These are phyloP conservation scores for Melanotaenia parkinsoni DNA, from an alignment of 2,797 vertebrate species.

Conservation along the genomic window DNA sequence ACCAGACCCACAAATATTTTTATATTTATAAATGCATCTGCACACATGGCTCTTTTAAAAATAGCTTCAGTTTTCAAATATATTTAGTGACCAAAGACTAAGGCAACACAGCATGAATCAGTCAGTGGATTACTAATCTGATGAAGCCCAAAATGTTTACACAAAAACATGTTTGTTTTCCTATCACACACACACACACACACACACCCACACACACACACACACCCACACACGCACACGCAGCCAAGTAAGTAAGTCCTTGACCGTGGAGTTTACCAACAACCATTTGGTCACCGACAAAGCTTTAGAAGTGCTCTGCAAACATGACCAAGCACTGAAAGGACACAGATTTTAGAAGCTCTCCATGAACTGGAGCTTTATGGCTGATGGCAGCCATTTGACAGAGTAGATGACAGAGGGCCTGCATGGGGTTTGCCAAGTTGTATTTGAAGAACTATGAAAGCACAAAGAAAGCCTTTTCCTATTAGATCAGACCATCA, in stretches of 20 bases:
- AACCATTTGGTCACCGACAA: not conserved
- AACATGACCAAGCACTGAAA: not conserved
- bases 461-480: not conserved
- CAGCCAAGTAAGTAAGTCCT: not conserved
- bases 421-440: not conserved
- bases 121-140: conserved; percentile 3
- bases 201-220: not conserved
- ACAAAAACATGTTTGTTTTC: not conserved
- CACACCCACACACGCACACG: not conserved
- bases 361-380: too few species aligned
- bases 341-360: not conserved
- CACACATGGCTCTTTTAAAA: conserved; percentile 37
- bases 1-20: conserved; percentile 29
- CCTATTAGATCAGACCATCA: not conserved
- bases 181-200: not conserved
- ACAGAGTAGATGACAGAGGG: not conserved
- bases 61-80: conserved; percentile 30
- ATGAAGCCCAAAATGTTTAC: conserved; percentile 7
- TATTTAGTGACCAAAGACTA: conserved; percentile 15
- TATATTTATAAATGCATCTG: conserved; percentile 31
- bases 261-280: not conserved
- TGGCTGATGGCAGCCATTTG: not conserved
- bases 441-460: not conserved
- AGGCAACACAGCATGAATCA: conserved; percentile 21
- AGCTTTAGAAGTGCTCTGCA: not conserved